Evolutionary conservation across 2,113 vertebrate species (phyloP).

Genomic region (Alces alces): DNA sequence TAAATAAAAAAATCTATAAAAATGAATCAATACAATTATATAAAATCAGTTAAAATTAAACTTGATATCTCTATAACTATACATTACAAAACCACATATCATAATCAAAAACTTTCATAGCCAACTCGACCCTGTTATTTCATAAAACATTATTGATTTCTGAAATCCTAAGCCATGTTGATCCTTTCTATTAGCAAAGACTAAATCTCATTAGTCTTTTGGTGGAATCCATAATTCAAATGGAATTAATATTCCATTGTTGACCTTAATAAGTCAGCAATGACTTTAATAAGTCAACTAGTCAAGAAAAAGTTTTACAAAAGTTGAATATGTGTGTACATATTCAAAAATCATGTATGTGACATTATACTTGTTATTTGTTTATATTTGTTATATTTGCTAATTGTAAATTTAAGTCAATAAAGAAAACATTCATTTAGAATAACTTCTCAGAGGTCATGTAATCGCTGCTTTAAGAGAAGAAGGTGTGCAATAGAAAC

Average conservation of each 20-base stretch:
- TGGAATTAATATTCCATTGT: neutral
- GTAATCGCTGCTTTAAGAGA: neutral
- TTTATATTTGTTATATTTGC: neutral
- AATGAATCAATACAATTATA: neutral
- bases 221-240: neutral
- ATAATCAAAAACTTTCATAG: neutral
- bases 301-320: neutral
- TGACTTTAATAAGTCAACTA: neutral
- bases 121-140: neutral
- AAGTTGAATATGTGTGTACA: neutral
- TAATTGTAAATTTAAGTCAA: neutral
- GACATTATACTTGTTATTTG: neutral
- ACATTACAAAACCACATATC: neutral
- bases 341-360: neutral
- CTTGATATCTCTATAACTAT: neutral
- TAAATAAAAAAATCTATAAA: neutral
- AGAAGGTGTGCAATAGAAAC: neutral
- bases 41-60: neutral
- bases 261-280: neutral
- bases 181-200: neutral
- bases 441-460: neutral
- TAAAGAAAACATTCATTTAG: neutral
- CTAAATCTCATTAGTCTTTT: neutral
- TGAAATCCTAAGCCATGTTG: neutral
- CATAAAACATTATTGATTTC: neutral